These are phyloP conservation scores for Paedocypris micromegethes DNA, from an alignment of 2,797 vertebrate species.

Conservation along the genomic window DNA sequence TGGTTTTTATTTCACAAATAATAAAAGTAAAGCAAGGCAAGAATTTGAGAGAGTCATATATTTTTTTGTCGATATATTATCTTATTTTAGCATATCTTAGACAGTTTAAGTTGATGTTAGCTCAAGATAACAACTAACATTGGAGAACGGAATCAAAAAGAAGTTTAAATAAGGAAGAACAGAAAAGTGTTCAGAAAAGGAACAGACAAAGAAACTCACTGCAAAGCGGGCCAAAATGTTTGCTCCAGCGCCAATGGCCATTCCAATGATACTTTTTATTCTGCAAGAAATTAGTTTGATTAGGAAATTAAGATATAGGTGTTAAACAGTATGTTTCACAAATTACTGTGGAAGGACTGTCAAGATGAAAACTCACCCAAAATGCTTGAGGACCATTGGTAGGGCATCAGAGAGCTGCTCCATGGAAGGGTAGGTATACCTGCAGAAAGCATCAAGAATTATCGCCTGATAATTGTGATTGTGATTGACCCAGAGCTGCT, in stretches of 20 bases:
- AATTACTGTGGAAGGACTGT: not conserved
- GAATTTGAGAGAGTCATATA: too few relatives aligned
- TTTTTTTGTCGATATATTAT: too few relatives aligned
- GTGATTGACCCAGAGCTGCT: not conserved
- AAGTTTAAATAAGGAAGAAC: not conserved
- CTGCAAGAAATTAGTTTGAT: constrained; percentile 55
- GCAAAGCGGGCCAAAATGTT: constrained; percentile 88
- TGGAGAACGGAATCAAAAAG: not conserved
- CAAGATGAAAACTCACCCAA: constrained; percentile 71
- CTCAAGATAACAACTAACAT: not conserved
- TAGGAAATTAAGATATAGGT: not conserved
- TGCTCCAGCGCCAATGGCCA: constrained; percentile 90
- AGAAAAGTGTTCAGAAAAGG: not conserved
- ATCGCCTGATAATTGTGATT: not conserved
- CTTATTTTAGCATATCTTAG: too few relatives aligned
- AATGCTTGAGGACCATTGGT: constrained; percentile 82
- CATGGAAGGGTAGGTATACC: constrained; percentile 87
- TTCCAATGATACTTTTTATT: constrained; percentile 80
- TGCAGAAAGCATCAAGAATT: constrained; percentile 48
- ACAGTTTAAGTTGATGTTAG: too few relatives aligned
- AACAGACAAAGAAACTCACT: constrained; percentile 68
- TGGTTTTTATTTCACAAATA: too few relatives aligned
- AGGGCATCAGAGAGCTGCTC: constrained; percentile 89
- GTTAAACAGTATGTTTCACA: not conserved
- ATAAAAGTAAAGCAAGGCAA: too few relatives aligned